Evolutionary conservation across 2,797 vertebrate species (phyloP).

Genomic region (Allobates femoralis): DNA sequence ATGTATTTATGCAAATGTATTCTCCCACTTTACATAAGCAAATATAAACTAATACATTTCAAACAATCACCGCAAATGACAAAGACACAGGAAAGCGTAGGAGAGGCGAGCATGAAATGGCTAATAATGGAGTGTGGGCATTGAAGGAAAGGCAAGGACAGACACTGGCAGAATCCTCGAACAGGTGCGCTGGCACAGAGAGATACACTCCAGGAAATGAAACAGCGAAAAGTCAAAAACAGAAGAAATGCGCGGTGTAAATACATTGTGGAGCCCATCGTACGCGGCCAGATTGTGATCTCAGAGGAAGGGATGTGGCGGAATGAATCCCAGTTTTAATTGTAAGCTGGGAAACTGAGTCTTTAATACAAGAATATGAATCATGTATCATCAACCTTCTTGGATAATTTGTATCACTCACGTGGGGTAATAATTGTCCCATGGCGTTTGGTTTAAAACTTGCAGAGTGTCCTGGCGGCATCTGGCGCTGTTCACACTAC

Average conservation of each 20-base stretch:
- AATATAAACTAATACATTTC: slow-evolving; percentile 55
- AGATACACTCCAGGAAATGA: background rate
- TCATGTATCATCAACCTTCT: too few relatives aligned
- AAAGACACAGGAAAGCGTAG: slow-evolving; percentile 6
- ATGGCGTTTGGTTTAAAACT: too few relatives aligned
- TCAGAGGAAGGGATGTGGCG: too few relatives aligned
- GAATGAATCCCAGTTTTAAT: too few relatives aligned
- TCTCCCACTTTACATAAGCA: slow-evolving; percentile 47
- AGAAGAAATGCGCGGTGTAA: background rate
- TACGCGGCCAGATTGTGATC: background rate
- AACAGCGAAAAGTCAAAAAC: background rate
- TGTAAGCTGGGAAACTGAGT: too few relatives aligned
- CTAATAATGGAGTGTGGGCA: slow-evolving; percentile 15
- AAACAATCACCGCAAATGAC: slow-evolving; percentile 38
- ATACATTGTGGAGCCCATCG: background rate
- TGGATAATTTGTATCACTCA: too few relatives aligned
- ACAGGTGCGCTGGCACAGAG: slow-evolving; percentile 1
- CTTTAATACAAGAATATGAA: too few relatives aligned
- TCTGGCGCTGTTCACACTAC: too few relatives aligned
- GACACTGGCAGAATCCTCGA: background rate
- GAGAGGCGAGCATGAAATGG: slow-evolving; percentile 22
- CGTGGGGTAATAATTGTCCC: too few relatives aligned
- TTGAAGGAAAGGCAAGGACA: slow-evolving; percentile 22
- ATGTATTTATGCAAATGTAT: slow-evolving; percentile 54
- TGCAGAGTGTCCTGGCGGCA: too few relatives aligned